These are phyloP conservation scores for Macaria notata DNA, from an alignment of 2,888 invertebrate genomes.

Conservation along the genomic window DNA sequence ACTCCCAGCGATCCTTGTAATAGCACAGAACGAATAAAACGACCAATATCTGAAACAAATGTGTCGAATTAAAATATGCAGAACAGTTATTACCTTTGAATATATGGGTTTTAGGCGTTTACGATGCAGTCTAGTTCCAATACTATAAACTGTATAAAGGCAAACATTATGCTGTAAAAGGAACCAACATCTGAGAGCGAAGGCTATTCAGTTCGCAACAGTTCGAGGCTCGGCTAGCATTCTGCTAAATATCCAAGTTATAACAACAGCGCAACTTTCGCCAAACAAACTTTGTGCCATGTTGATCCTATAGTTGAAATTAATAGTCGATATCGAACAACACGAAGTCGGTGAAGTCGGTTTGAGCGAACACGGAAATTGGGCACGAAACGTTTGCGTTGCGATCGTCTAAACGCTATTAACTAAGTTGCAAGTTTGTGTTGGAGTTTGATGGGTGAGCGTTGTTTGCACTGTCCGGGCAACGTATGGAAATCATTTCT, in stretches of 20 bases:
- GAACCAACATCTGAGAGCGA: too few species aligned
- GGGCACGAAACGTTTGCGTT: constrained; percentile 52
- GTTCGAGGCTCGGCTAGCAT: neutral
- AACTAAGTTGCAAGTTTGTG: constrained; percentile 73
- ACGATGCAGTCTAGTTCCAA: constrained; percentile 1
- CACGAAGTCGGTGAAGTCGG: constrained; percentile 32
- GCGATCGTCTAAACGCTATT: constrained; percentile 72
- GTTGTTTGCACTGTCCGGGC: constrained; percentile 68
- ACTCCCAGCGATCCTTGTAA: constrained; percentile 45
- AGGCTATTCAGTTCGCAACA: neutral
- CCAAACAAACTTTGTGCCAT: constrained; percentile 30
- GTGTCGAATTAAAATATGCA: constrained; percentile 9
- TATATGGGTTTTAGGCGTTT: constrained; percentile 13
- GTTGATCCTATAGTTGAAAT: constrained; percentile 31
- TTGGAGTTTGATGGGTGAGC: constrained; percentile 74
- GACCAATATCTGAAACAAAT: constrained; percentile 42
- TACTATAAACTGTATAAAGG: neutral
- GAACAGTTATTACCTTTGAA: constrained; percentile 9
- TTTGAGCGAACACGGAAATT: constrained; percentile 47
- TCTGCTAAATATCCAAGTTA: constrained; percentile 10
- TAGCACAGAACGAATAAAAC: constrained; percentile 37
- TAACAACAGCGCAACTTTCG: constrained; percentile 22
- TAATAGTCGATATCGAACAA: constrained; percentile 31
- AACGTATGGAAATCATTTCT: constrained; percentile 76
- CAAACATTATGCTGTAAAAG: too few species aligned